phyloP scores from a whole-genome alignment of 2,888 invertebrate genomes.

The Drosophila planitibia region DNA sequence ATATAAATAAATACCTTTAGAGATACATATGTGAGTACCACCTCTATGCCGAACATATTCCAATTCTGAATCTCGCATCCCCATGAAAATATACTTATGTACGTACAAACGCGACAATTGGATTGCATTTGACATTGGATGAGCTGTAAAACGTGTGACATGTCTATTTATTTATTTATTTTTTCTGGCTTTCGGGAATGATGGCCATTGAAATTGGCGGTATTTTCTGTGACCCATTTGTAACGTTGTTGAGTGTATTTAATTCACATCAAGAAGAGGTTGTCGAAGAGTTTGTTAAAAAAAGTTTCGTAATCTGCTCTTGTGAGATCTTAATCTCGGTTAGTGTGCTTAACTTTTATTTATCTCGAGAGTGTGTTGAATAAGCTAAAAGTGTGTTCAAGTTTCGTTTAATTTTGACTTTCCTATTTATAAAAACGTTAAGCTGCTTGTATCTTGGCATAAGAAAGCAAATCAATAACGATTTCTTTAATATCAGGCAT shows the following conservation, averaged over 20 bases:
- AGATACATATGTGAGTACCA: slow-evolving; percentile 8
- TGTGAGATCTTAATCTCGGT: not conserved
- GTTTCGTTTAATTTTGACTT: not conserved
- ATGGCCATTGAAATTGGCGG: slow-evolving; percentile 19
- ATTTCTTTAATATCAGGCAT: not conserved
- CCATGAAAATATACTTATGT: slow-evolving; percentile 15
- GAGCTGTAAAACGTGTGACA: slow-evolving; percentile 31
- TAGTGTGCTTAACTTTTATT: no score
- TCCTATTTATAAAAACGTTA: not conserved
- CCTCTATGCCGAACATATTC: not conserved
- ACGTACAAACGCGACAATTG: slow-evolving; percentile 41
- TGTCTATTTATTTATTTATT: slow-evolving; percentile 12
- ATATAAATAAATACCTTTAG: slow-evolving; percentile 51
- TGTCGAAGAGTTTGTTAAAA: not conserved
- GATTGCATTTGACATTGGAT: slow-evolving; percentile 56
- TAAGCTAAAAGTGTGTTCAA: not conserved
- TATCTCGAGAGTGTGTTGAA: not conserved
- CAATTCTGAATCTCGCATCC: slow-evolving; percentile 13
- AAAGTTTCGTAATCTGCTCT: not conserved
- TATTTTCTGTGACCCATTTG: slow-evolving; percentile 16
- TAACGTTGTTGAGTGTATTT: slow-evolving; percentile 29
- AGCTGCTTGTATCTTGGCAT: not conserved
- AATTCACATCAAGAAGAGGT: not conserved
- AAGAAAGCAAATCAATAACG: not conserved
- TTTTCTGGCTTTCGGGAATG: slow-evolving; percentile 5